Evolutionary conservation across 1,140 invertebrate genomes (phyloP), one percentile per base, ranked within the genome.

Genomic region (Bombyx mandarina): DNA sequence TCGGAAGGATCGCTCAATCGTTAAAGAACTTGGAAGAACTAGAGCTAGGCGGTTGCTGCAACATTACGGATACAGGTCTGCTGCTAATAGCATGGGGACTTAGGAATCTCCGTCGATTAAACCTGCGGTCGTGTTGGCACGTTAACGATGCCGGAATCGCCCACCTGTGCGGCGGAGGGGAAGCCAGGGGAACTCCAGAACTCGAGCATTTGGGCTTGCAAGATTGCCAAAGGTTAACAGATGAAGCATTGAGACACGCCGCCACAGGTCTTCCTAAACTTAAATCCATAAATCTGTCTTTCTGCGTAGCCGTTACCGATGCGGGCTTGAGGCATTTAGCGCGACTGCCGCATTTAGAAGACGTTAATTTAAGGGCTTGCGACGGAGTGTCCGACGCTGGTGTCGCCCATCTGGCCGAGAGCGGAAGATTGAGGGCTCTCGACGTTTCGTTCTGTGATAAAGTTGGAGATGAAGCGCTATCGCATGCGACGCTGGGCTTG

Each of bases 391-490:
- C 95, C 6, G 96, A 98, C 78, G 93, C 93, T 26, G 97, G 97
- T 0, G 94, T 98, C 86, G 95, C 94, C 2, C 97, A 96, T 81
- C 89, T 98, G 26, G 95, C 96, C 0, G 95, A 98, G 75, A 96
- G 96, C 6, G 94, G 94, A 42, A 88, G 93, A 55, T 91, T 98
- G 49, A 91, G 92, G 8, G 92, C 92, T 0, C 88, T 98, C 56
- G 97, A 98, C 79, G 95, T 98, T 0, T 97, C 96, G 52, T 98
- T 98, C 82, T 98, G 97, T 89, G 96, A 98, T 82, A 98, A 97
- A 87, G 94, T 98, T 61, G 94, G 94, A 12, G 97, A 98, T 73
- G 93, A 95, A 67, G 95, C 96, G 0, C 87, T 98, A 22, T 91
- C 92, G 8, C 95, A 97, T 80, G 93, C 98, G 5, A 95, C 96